Evolutionary conservation across 2,888 invertebrate genomes (phyloP), one percentile per base, ranked within the genome.

Genomic region (Trypoxylon attenuatum): DNA sequence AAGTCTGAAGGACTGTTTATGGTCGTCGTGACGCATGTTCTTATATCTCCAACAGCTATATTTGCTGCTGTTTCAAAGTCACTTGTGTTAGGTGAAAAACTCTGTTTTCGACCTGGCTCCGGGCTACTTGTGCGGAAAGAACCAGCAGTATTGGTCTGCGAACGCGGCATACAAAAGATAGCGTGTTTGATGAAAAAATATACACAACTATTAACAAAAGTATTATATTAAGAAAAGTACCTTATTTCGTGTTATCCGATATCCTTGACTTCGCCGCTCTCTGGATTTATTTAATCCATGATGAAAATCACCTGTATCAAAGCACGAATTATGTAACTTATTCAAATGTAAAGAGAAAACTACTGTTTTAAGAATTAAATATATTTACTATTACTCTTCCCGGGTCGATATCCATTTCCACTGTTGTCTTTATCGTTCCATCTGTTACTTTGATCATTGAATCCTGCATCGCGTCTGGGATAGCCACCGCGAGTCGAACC

Each of bases 11-110:
- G 83, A 56, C 64, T 75, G 5, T 66, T 77, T 5, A 72, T 51
- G 54, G 69, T 83, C 15, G 82, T 80, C 8, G 86, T 25, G 51
- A 78, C 78, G n/a, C 84, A 83, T n/a, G 64, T 73, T 54, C 82
- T 82, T 1, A 69, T 59, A 5, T 76, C 69, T 6, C 81, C 82
- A 18, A 80, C 46, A 6, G 73, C 69, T n/a, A 87, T 74, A 13
- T 69, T 73, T 0, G 65, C 67, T 10, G 64, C 52, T 15, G 77
- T 76, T 65, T 46, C 21, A n/a, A 45, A 21, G 22, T 51, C 38
- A 4, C 5, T 25, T 38, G 1, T 38, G 18, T 2, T 33, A 29
- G 15, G 53, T 5, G 42, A 16, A 4, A 41, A 13, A 15, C 25
- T 66, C 6, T 16, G 19, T 42, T 8, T 38, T 19, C n/a, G 42